Conservation (phyloP, 1,140 invertebrate species). For the Phymorhynchus buccinoides region DNA sequence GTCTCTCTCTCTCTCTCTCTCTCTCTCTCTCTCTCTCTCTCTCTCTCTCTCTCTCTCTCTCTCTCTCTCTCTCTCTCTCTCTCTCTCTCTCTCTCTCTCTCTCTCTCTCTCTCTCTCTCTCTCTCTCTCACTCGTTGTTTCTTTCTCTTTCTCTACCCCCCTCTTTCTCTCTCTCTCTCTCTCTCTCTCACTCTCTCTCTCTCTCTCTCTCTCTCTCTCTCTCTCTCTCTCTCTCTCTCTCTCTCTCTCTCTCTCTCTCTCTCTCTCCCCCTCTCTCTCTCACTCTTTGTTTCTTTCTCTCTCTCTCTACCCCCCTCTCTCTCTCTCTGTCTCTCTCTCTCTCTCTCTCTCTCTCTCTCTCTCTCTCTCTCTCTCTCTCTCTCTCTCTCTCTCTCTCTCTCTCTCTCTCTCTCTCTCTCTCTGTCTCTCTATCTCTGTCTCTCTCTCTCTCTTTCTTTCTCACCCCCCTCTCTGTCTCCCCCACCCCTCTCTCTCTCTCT, state of each 20-base stretch:
- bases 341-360: constrained; percentile 1
- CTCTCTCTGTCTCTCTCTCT: background rate
- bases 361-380: constrained; percentile 26
- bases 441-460: background rate
- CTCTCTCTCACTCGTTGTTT: background rate
- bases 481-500: background rate
- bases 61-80: constrained; percentile 3
- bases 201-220: no score
- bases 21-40: background rate
- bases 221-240: background rate
- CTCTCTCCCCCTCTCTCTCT: background rate
- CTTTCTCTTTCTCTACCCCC: no score
- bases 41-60: background rate
- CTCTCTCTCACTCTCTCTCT: no score
- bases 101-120: background rate
- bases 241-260: background rate
- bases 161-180: background rate
- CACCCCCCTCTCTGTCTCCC: background rate
- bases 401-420: background rate
- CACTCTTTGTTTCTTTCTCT: background rate
- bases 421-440: background rate
- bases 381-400: background rate
- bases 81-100: background rate
- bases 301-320: background rate
- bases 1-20: no score